Percentiles rank a stretch among this genome's conserved stretches.
These are phyloP conservation scores for Oligia latruncula DNA, from an alignment of 2,888 invertebrate genomes.

Conservation along the genomic window DNA sequence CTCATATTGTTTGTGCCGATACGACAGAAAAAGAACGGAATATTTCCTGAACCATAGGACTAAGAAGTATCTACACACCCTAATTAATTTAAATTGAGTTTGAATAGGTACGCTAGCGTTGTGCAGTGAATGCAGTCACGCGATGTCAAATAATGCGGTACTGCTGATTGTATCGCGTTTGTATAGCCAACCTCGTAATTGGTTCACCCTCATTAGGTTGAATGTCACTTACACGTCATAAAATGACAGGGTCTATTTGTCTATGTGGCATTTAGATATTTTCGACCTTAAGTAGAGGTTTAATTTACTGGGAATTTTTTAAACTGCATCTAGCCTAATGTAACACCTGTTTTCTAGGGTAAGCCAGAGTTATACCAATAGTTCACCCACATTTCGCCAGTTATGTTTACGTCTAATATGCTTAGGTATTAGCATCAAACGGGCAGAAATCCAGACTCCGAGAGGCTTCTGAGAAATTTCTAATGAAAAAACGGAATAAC, in stretches of 20 bases:
- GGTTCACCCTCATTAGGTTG: neutral
- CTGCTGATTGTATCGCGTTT: neutral
- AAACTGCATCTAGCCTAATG: neutral
- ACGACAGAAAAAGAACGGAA: neutral
- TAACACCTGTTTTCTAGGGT: neutral
- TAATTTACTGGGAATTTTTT: neutral
- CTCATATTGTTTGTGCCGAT: neutral
- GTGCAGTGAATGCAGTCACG: constrained; percentile 42
- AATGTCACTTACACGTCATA: neutral
- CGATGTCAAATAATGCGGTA: constrained; percentile 18
- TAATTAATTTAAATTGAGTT: constrained; percentile 26
- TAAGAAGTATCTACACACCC: too few species aligned
- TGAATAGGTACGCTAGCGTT: constrained; percentile 7
- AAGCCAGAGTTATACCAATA: neutral
- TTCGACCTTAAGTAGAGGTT: neutral
- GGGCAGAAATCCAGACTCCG: neutral
- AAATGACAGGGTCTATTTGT: neutral
- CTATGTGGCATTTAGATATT: neutral
- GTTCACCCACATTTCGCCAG: neutral
- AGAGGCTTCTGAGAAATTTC: neutral
- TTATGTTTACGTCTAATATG: neutral
- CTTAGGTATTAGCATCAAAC: neutral
- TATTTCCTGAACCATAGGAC: neutral
- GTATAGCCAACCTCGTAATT: neutral
- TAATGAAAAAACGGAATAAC: neutral